Evolutionary conservation across 2,797 vertebrate species (phyloP), one percentile per base, ranked within the genome.

Genomic region (Sebastes kiyomatsui): DNA sequence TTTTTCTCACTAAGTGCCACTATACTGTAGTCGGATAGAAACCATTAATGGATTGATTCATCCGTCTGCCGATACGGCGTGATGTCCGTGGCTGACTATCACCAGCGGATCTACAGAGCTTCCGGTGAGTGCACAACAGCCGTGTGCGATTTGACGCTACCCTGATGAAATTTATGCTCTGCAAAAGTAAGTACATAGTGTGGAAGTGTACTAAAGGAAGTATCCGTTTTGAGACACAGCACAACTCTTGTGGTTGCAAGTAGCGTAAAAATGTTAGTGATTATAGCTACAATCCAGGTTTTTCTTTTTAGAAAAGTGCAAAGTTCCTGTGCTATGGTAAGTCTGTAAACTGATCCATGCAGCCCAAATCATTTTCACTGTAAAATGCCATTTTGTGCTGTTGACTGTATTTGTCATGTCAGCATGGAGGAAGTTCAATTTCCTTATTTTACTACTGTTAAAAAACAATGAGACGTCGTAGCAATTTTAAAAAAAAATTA

Each of bases 211-310:
- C 46, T 20, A 49, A 20, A 18, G 7, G 3, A 49, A 49, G 46
- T 49, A 49, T 49, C 46, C 7, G 7, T 4, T 49, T 49, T 49
- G 46, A 49, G 7, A 49, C 46, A 49, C 46, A 49, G 1, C 46
- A n/a, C 7, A 56, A 56, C 23, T 25, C 23, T 7, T 30, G 9
- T 20, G 58, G 7, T 35, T 8, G 1, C 1, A 22, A 7, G 32
- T 20, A 14, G 16, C 59, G 7, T 35, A 14, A 0, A 4, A 16
- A 23, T 23, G 1, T 1, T 0, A 9, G 22, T 32, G 4, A 22
- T 11, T 1, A 0, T 42, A 16, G 3, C 32, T 64, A 35, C n/a
- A 23, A 35, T 64, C 61, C 11, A 3, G 52, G 20, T 23, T 22
- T 64, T 22, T 35, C 13, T n/a, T 33, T 33, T 62, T 22, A 0